Evolutionary conservation across 2,113 vertebrate species (phyloP).

Genomic region (Silurus meridionalis): DNA sequence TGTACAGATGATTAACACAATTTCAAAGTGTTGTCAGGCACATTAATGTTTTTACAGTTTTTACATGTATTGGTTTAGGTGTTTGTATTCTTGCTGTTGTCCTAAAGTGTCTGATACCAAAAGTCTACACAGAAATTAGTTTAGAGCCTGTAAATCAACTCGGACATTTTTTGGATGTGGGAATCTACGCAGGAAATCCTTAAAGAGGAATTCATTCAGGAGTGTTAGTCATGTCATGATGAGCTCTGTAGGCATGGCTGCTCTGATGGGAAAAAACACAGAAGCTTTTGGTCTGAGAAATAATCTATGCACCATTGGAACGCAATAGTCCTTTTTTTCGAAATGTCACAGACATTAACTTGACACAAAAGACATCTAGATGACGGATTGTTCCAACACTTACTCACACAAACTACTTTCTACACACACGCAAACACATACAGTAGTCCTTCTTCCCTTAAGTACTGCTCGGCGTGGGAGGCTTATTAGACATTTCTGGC

Average conservation of each 20-base stretch:
- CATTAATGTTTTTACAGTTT: too few species aligned
- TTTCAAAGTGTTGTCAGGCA: conserved; percentile 5
- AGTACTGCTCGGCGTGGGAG: conserved; percentile 34
- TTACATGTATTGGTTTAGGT: background rate
- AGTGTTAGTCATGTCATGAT: conserved; percentile 23
- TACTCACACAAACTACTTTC: conserved; percentile 29
- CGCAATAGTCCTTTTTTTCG: background rate
- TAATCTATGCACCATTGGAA: background rate
- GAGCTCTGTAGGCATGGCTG: conserved; percentile 10
- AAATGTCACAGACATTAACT: conserved; percentile 31
- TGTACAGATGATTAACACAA: background rate
- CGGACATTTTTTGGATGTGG: conserved; percentile 2
- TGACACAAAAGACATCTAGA: conserved; percentile 16
- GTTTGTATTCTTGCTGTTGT: background rate
- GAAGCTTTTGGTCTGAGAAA: background rate
- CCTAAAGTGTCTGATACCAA: background rate
- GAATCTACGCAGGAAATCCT: conserved; percentile 22
- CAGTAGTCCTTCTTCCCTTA: conserved; percentile 19
- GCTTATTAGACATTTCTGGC: conserved; percentile 21
- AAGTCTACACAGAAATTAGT: background rate
- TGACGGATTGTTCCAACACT: conserved; percentile 26
- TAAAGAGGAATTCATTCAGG: conserved; percentile 16
- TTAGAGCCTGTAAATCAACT: background rate
- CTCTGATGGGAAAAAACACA: background rate
- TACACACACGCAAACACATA: conserved; percentile 34